Evolutionary conservation across 2,888 invertebrate genomes (phyloP), one percentile per base, ranked within the genome.

Genomic region (Chalcis sispes): DNA sequence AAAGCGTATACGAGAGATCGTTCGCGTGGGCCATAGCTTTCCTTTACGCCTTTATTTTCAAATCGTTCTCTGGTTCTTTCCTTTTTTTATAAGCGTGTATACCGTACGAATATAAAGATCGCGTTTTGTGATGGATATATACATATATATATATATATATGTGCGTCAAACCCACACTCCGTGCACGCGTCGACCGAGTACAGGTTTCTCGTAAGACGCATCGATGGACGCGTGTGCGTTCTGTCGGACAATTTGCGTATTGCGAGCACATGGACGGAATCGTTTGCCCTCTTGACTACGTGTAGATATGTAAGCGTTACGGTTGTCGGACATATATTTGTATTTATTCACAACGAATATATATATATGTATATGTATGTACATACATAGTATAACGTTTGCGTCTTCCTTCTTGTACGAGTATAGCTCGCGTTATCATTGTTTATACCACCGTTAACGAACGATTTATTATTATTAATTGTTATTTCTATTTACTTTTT

Each of bases 1-100:
- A 86, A 86, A n/a, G n/a, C n/a, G n/a, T n/a, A n/a, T n/a, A n/a
- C 85, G 85, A 86, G 87, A 86, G 85, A 84, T 80, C 79, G 76
- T 79, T 77, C 69, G 78, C 72, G 72, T 50, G 70, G 73, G 66
- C 69, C 77, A n/a, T n/a, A n/a, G n/a, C n/a, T n/a, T 62, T 62
- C 61, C 52, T 69, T 58, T 48, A 69, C 36, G 67, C 25, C 73
- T 62, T 32, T 20, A 36, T 18, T 29, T 23, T 18, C 5, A 29
- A 27, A 25, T 18, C 58, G 42, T 46, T 58, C 23, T 32, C 32
- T n/a, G n/a, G n/a, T n/a, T n/a, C n/a, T n/a, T n/a, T n/a, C n/a
- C n/a, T n/a, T n/a, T n/a, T n/a, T 15, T 18, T 32, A 54, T 58
- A 40, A 46, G 36, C 10, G 42, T 23, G 42, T 42, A 42, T 42